Evolutionary conservation across 2,888 invertebrate genomes (phyloP), one percentile per base, ranked within the genome.

Genomic region (Drosophila quinaria): DNA sequence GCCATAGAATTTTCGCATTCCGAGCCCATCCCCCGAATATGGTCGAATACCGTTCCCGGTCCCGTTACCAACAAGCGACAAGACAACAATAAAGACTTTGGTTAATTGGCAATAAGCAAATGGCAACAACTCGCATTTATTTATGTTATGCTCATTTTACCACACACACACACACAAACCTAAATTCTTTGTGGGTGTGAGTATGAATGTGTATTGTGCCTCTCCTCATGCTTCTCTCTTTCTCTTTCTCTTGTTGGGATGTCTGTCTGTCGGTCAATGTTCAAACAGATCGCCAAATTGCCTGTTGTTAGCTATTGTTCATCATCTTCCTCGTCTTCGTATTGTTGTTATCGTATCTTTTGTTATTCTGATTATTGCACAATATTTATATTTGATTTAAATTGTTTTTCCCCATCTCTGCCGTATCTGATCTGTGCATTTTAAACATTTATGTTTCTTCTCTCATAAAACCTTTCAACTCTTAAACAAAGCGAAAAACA

Each of bases 61-160:
- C 54, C 37, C 49, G 65, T 60, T 59, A 62, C 78, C 74, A 47
- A 59, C 70, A 51, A 56, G 70, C 22, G 55, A 61, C 73, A 86
- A 82, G 80, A 85, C 88, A 84, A 78, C 74, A 85, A 85, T 85
- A 87, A 83, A 88, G 76, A 83, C 75, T 87, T 74, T 79, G 82
- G 74, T 84, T 86, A 86, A 89, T 86, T 89, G 89, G 85, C 87
- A 86, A 89, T 87, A 89, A 80, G 86, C 89, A 81, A 84, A 84
- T 87, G 87, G 89, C 85, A 84, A 83, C 81, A 87, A 78, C 68
- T 68, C 63, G 80, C 69, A 87, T 83, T 82, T 84, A 87, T 87
- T 82, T 84, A 78, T 87, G 69, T 84, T 87, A 81, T 87, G 86
- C 74, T 77, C 65, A 67, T 70, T 70, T 70, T 35, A 19, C 60